Percentiles rank a stretch among this genome's conserved stretches.
These are phyloP conservation scores for Seison nebaliae DNA, from an alignment of 1,140 invertebrate genomes.

Conservation along the genomic window DNA sequence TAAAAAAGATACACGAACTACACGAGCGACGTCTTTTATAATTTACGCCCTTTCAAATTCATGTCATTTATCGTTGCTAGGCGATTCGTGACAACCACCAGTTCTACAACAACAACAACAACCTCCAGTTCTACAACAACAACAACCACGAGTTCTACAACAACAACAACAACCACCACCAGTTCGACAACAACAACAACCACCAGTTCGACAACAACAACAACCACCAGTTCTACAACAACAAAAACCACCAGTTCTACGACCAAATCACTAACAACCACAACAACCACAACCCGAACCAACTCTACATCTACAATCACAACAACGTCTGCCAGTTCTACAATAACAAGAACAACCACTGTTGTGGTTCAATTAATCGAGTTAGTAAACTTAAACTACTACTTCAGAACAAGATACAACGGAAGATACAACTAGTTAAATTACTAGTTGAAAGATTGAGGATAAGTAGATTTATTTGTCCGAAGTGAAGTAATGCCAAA, in stretches of 20 bases:
- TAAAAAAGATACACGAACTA: no score
- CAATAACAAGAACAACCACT: neutral
- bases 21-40: no score
- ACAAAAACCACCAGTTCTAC: neutral
- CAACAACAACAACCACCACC: slow-evolving; percentile 1
- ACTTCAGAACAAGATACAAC: no score
- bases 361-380: no score
- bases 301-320: neutral
- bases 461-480: no score
- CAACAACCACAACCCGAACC: neutral
- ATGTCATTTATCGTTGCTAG: no score
- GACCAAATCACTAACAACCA: neutral
- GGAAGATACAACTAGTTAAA: no score
- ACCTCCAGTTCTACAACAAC: neutral
- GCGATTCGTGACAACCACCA: no score
- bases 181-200: neutral
- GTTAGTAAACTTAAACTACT: no score
- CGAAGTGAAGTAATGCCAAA: no score
- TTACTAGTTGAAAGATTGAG: no score
- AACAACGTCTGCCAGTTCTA: neutral
- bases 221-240: neutral
- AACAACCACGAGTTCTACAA: neutral
- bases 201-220: neutral
- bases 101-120: neutral
- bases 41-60: no score